Percentiles rank a stretch among this genome's conserved stretches.
phyloP scores from a whole-genome alignment of 35 echinoderm and acorn worm species.

The Diadema setosum region DNA sequence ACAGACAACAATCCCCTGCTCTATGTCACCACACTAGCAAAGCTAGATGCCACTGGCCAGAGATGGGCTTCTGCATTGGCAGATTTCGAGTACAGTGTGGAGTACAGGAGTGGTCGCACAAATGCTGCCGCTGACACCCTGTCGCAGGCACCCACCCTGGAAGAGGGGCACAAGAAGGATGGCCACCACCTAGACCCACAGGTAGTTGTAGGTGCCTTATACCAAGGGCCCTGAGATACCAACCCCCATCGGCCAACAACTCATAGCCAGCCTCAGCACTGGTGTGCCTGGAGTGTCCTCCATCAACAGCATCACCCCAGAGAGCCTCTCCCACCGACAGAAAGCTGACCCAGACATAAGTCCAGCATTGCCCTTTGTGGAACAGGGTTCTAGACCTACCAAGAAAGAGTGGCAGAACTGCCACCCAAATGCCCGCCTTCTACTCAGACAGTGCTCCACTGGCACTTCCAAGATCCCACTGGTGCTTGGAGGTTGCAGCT shows the following conservation, averaged over 20 bases:
- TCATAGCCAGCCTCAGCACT: background rate
- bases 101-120: constrained; percentile 31
- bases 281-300: background rate
- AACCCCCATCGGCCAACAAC: background rate
- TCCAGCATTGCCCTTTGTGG: background rate
- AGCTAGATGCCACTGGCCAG: background rate
- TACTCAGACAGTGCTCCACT: background rate
- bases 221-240: background rate
- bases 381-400: background rate
- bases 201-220: too few species aligned
- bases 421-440: background rate
- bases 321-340: background rate
- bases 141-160: background rate
- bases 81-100: constrained; percentile 25
- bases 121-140: constrained; percentile 47
- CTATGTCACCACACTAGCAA: background rate
- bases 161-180: background rate
- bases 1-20: background rate
- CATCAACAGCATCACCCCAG: background rate
- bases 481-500: background rate
- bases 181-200: background rate
- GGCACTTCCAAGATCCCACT: background rate
- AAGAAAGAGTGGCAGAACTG: background rate
- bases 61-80: background rate
- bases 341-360: background rate